phyloP scores from a whole-genome alignment of 2,797 vertebrate genomes.

The Oreochromis mossambicus region DNA sequence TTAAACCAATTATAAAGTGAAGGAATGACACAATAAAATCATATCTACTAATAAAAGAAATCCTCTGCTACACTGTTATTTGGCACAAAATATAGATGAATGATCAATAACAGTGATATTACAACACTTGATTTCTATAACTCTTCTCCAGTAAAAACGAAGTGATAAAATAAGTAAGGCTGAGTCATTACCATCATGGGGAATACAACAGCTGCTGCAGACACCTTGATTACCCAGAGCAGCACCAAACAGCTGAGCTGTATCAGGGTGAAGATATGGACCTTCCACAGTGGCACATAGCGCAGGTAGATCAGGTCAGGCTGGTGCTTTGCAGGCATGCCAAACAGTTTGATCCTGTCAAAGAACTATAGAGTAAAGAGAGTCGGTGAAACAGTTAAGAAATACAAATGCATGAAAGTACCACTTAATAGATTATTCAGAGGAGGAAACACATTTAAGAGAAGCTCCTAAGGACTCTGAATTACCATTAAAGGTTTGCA shows the following conservation, averaged over 20 bases:
- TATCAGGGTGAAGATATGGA: slow-evolving; percentile 90
- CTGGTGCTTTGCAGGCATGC: slow-evolving; percentile 95
- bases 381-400: background rate
- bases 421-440: background rate
- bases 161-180: background rate
- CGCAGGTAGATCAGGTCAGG: slow-evolving; percentile 93
- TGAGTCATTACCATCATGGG: slow-evolving; percentile 89
- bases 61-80: background rate
- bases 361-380: slow-evolving; percentile 80
- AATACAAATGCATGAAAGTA: background rate
- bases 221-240: slow-evolving; percentile 92
- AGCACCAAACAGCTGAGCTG: slow-evolving; percentile 91
- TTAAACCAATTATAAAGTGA: background rate
- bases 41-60: background rate
- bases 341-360: slow-evolving; percentile 92
- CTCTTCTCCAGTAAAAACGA: background rate
- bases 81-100: background rate
- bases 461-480: background rate
- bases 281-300: slow-evolving; percentile 95
- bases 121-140: background rate
- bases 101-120: background rate
- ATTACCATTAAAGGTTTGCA: slow-evolving; percentile 20
- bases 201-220: slow-evolving; percentile 92
- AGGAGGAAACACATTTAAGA: background rate
- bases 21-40: background rate